Conservation (phyloP, 2,888 invertebrate species). For the Endomychus coccineus region DNA sequence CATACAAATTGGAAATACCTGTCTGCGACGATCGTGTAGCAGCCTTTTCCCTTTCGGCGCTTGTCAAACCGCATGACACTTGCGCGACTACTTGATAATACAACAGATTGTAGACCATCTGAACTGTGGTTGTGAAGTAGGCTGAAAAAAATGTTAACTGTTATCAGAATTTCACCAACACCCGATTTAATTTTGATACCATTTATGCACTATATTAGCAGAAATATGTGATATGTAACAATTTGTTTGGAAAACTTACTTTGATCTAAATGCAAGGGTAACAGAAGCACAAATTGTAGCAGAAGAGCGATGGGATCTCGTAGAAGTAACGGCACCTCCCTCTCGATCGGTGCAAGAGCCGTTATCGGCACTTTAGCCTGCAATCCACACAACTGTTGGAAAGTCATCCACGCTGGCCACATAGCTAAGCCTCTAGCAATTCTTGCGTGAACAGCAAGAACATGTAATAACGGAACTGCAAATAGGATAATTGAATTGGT, state of each 20-base stretch:
- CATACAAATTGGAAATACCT: slow-evolving; percentile 37
- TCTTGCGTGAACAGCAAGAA: slow-evolving; percentile 78
- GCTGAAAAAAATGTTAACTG: slow-evolving; percentile 50
- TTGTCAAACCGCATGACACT: slow-evolving; percentile 61
- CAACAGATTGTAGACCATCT: slow-evolving; percentile 78
- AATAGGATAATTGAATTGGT: slow-evolving; percentile 16
- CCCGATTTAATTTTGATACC: not conserved
- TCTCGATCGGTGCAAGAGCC: slow-evolving; percentile 42
- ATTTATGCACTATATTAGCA: too few species aligned
- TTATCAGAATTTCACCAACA: too few species aligned
- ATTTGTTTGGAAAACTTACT: slow-evolving; percentile 52
- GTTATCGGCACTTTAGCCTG: slow-evolving; percentile 33
- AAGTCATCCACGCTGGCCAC: slow-evolving; percentile 49
- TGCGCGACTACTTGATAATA: slow-evolving; percentile 85
- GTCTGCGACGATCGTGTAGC: slow-evolving; percentile 29
- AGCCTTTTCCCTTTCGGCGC: slow-evolving; percentile 52
- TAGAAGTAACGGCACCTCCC: slow-evolving; percentile 76
- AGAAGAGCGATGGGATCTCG: slow-evolving; percentile 81
- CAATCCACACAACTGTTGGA: slow-evolving; percentile 48
- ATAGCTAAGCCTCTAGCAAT: slow-evolving; percentile 58
- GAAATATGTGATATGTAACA: too few species aligned
- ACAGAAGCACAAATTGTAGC: slow-evolving; percentile 76
- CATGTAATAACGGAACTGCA: slow-evolving; percentile 80
- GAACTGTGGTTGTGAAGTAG: slow-evolving; percentile 81
- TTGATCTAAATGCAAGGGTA: slow-evolving; percentile 79